Base-by-base conservation (phyloP, 2,113 vertebrate genomes). In the Pipa parva region DNA sequence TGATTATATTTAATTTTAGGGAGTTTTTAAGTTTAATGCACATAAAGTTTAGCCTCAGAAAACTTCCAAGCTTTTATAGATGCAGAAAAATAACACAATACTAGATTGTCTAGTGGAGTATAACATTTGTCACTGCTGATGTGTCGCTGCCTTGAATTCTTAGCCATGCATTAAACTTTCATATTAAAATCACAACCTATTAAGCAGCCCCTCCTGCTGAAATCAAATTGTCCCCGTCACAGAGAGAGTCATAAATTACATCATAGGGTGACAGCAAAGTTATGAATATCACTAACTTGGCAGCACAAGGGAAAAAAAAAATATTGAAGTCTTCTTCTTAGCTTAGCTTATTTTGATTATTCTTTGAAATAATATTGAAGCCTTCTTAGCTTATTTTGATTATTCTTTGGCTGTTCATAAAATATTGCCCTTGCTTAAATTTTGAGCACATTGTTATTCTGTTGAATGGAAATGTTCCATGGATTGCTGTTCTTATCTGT, bases 131-230 rank as follows among this genome's bases (percentile, higher is more conserved):
- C 52, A 55, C 26, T 20, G 28, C 8, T 55, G 27, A 31, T 55
- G 13, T 11, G 31, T 55, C 27, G 28, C 24, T 29, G 52, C 26
- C 27, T 29, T 3, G 26, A 28, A 55, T 29, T 18, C 22, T 31
- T 27, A 28, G 52, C 52, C 27, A 29, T 31, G 52, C 52, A 55
- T 55, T 31, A 55, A 55, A 17, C 27, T 55, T 55, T 55, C 52
- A 55, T 55, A 25, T 55, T 29, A 28, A 28, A 55, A 25, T 55
- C 52, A 55, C 52, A 18, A 55, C 26, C 52, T 55, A 29, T 31
- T 55, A 55, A 55, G 27, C 27, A 31, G 26, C 52, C n/a, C 26
- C 52, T 52, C n/a, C 17, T 55, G 52, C 18, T 29, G 28, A 55
- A 55, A 55, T 31, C 5, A 55, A 31, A 29, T 42, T 42, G 39